Base-by-base conservation (phyloP, 2,113 vertebrate genomes). In the Heliornis fulica region DNA sequence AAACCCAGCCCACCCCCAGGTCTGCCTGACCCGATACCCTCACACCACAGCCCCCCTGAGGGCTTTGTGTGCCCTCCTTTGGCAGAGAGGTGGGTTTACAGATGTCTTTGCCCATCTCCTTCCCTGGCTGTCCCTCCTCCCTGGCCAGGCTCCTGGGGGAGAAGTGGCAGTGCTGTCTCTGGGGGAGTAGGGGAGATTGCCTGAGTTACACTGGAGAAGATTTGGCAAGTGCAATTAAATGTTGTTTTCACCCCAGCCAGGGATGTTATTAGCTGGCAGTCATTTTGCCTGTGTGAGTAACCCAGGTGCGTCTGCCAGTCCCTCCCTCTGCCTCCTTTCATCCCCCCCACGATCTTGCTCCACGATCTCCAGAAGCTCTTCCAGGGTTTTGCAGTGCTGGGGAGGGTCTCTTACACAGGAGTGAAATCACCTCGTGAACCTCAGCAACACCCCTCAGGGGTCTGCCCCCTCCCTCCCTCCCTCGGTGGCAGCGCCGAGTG, bases 211-310 rank as follows among this genome's bases (percentile, higher is more conserved):
- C 3, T 68, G 94, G 59, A 46, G 85, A 82, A 65, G 96, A 81
- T 83, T 90, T 93, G 93, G 88, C 10, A 2, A 83, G 90, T 38
- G 26, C 93, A 87, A 74, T 97, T 96, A 96, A 95, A 92, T 96
- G 91, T 87, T 95, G 91, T 96, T 97, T 95, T 95, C 94, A 96
- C 94, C 94, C 79, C 93, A 96, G 90, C 72, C 90, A 84, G 71
- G 12, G 43, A 16, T 95, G 88, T 95, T 96, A 96, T 95, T 96
- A 96, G 92, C 92, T 94, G 94, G 89, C 94, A 92, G 18, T 41
- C 25, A 34, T 81, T 95, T 93, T 95, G 92, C 90, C 93, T 95
- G 26, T 82, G 85, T 94, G 74, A 95, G 64, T 83, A 87, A 80
- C 87, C n/a, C n/a, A n/a, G n/a, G 25, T 1, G 10, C 1, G 5